A percentile compares a stretch with the other conserved stretches of the same genome.
phyloP scores from a whole-genome alignment of 2,888 invertebrate genomes.

The Trichogramma dendrolimi region DNA sequence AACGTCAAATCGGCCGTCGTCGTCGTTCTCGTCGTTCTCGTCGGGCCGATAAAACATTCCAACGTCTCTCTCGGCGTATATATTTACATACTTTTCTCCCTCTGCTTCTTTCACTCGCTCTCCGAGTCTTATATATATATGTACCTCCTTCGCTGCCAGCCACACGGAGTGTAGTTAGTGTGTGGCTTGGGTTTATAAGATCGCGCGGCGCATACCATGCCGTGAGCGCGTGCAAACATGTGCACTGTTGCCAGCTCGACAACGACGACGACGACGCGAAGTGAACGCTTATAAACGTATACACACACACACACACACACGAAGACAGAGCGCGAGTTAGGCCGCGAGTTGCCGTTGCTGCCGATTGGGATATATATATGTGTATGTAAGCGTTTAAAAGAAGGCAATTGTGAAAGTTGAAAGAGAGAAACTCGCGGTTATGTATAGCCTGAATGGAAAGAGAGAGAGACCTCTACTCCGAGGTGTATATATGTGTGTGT shows the following conservation, averaged over 20 bases:
- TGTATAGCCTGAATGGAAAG: not conserved
- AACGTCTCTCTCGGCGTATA: not conserved
- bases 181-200: too few species aligned
- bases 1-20: too few species aligned
- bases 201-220: too few species aligned
- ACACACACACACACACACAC: too few species aligned
- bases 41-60: too few species aligned
- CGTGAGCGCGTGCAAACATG: not conserved
- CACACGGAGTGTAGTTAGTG: too few species aligned
- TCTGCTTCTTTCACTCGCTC: not conserved
- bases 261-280: conserved; percentile 14
- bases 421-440: conserved; percentile 28
- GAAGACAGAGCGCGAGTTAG: too few species aligned
- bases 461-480: not conserved
- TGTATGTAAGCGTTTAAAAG: conserved; percentile 21
- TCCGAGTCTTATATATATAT: not conserved
- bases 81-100: conserved; percentile 12
- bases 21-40: too few species aligned
- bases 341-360: too few species aligned
- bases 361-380: too few species aligned
- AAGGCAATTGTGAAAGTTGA: conserved; percentile 44
- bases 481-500: too few species aligned
- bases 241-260: conserved; percentile 34
- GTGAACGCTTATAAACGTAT: not conserved
- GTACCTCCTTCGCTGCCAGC: too few species aligned